Base-by-base conservation (phyloP, 2,113 vertebrate species). In the Thymallus thymallus region DNA sequence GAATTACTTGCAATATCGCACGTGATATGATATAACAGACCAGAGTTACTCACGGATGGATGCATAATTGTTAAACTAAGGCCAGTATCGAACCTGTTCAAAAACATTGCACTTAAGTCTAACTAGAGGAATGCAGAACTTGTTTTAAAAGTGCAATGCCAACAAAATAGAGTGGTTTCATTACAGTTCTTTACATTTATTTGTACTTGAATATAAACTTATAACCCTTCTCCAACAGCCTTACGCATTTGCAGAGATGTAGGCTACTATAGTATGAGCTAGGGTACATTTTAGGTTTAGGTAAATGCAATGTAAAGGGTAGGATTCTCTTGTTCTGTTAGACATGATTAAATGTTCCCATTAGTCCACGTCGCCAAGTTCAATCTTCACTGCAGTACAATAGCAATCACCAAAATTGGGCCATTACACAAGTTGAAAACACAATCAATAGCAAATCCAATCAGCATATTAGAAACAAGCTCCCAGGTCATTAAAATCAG, bases 381-480 rank as follows among this genome's bases (percentile, higher is more conserved):
- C 65, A 82, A 85, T 88, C 64, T 88, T 66, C 30, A 73, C 48
- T 55, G 46, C 48, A 48, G 4, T 20, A 82, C 71, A 83, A 79
- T 13, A 73, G 64, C 82, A 81, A 84, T 87, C 82, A 80, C 75
- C 48, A 80, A 78, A 82, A 78, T 68, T 48, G 46, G 63, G 71
- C 77, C 76, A 60, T 48, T 13, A 66, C 73, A 79, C 79, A 76
- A 6, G 6, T 71, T 69, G 69, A 76, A 86, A 85, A 82, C 41
- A 70, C 80, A 88, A 89, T 90, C 88, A 90, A 86, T 85, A 79
- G 73, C 63, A 74, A 82, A 85, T 85, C 77, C 80, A 87, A 84
- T 87, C 79, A 81, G 75, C 24, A 55, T 74, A 78, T 86, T 80
- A 77, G 78, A 86, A 79, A 79, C 76, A 79, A 75, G 81, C 76